Base-by-base conservation (phyloP, 92 coral and sea anemone species). In the Micromussa lordhowensis region DNA sequence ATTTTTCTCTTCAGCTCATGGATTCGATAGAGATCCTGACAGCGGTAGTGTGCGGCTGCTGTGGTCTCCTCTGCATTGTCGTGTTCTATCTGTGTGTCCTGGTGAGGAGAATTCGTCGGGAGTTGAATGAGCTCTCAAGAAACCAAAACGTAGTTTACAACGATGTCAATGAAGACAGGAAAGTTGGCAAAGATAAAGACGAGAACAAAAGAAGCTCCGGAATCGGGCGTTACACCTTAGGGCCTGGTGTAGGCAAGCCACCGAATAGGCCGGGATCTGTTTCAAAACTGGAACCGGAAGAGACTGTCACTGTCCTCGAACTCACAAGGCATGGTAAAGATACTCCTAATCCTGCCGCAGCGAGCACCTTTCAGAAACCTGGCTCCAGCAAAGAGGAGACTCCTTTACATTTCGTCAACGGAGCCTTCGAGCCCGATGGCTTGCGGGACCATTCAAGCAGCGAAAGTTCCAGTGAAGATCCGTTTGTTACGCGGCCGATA, bases 41-140 rank as follows among this genome's bases (percentile, higher is more conserved):
- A 9, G 29, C 6, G 53, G 66, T 30, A 63, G 75, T 31, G 24
- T 77, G 75, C 64, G 82, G 17, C 10, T 77, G 89, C 48, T 61
- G 76, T 51, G 63, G 51, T 7, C 3, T 86, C 66, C 77, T 86
- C 12, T 77, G 75, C 10, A 14, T 44, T 18, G 13, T 68, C n/a
- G 24, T 86, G 12, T 24, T 28, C 0, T 77, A 19, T 68, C 89
- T 86, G 9, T 86, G 82, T 36, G 53, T 86, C 3, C 3, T 24
- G 24, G 89, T 86, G 66, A 77, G 40, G 51, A 49, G 89, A 44
- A 86, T 86, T 64, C 89, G 89, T 15, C 83, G 53, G 28, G 38
- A 61, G 36, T 28, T 86, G 30, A 28, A 32, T 30, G 66, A 77
- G 3, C 77, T 77, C 34, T 13, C 48, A 38, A 44, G n/a, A 63